Percentiles rank a stretch among this genome's conserved stretches.
phyloP scores from a whole-genome alignment of 2,888 invertebrate genomes.

The Yponomeuta malinellus region DNA sequence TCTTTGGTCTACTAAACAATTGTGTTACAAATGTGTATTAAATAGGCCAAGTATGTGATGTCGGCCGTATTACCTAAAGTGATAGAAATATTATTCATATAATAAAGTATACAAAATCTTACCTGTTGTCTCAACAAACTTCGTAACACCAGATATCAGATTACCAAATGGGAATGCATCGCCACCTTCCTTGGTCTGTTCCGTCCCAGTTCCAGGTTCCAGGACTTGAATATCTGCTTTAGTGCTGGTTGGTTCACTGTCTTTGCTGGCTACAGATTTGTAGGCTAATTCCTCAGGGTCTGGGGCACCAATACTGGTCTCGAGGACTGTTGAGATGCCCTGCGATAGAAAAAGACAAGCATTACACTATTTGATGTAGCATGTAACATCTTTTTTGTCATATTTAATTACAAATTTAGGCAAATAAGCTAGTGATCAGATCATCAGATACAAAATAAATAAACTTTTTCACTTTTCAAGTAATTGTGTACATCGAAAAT shows the following conservation, averaged over 20 bases:
- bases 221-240: constrained; percentile 25
- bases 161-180: constrained; percentile 76
- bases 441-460: too few species aligned
- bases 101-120: constrained; percentile 21
- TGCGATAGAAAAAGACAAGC: constrained; percentile 49
- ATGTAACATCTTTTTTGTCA: too few species aligned
- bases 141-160: constrained; percentile 81
- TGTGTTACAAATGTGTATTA: too few species aligned
- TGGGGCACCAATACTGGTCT: constrained; percentile 88
- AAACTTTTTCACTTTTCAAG: too few species aligned
- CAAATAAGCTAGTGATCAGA: too few species aligned
- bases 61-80: too few species aligned
- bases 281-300: constrained; percentile 86
- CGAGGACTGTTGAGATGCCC: constrained; percentile 85
- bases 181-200: constrained; percentile 25
- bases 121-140: constrained; percentile 82
- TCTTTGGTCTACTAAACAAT: too few species aligned
- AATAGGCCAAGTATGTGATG: too few species aligned
- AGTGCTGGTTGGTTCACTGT: constrained; percentile 30
- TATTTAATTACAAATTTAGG: too few species aligned
- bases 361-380: too few species aligned
- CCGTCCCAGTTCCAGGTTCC: constrained; percentile 20
- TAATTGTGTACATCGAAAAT: too few species aligned
- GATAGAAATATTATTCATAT: too few species aligned
- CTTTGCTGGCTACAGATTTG: constrained; percentile 37